Percentiles rank a stretch among this genome's conserved stretches.
Conservation (phyloP, 2,797 vertebrate species). For the Urosaurus nigricauda region DNA sequence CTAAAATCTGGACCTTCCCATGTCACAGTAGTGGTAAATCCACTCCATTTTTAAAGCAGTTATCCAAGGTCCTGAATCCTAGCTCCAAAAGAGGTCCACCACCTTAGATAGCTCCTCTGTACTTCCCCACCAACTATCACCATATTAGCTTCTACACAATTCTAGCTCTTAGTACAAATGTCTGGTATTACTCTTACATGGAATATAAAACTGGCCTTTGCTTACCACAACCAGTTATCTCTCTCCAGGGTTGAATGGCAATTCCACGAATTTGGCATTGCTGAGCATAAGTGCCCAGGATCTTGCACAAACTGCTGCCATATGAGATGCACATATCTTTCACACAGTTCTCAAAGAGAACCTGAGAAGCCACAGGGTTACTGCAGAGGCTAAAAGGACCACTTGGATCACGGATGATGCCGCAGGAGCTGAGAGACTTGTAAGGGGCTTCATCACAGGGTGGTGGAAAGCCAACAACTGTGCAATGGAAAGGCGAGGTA, state of each 20-base stretch:
- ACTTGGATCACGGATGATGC: constrained; percentile 31
- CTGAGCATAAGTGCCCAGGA: constrained; percentile 46
- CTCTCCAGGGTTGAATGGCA: constrained; percentile 54
- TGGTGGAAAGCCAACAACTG: rapidly evolving
- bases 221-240: constrained; percentile 62
- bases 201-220: neutral
- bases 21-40: too few species aligned
- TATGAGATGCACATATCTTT: constrained; percentile 41
- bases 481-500: constrained; percentile 25
- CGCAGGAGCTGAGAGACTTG: constrained; percentile 54
- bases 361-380: constrained; percentile 14
- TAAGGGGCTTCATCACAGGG: constrained; percentile 3
- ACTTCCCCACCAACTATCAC: too few species aligned
- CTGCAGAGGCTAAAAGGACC: constrained; percentile 53
- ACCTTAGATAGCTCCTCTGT: too few species aligned
- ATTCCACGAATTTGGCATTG: constrained; percentile 59
- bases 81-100: too few species aligned
- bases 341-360: constrained; percentile 57
- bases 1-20: too few species aligned
- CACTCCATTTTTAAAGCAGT: too few species aligned
- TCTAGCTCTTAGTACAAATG: neutral
- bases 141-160: neutral
- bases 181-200: neutral
- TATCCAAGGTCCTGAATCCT: too few species aligned
- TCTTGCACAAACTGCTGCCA: constrained; percentile 41